phyloP scores from a whole-genome alignment of 2,888 invertebrate species.

The Galerucella nymphaeae region DNA sequence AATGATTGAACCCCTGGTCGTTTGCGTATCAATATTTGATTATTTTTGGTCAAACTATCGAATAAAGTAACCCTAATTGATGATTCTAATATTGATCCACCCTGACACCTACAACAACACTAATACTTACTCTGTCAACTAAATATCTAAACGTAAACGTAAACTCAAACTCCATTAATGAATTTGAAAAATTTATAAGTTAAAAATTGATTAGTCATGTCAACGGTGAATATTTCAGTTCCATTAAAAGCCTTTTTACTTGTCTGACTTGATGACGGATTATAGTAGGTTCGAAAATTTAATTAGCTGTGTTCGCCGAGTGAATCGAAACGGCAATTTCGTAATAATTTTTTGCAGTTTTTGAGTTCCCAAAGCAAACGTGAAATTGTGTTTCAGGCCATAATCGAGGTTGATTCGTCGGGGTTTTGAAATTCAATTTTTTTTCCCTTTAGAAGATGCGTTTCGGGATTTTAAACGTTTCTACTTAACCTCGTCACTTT shows the following conservation, averaged over 20 bases:
- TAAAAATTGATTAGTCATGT: constrained; percentile 17
- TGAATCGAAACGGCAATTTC: constrained; percentile 14
- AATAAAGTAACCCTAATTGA: neutral
- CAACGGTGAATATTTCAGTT: constrained; percentile 20
- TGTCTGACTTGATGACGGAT: constrained; percentile 33
- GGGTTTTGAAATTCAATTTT: constrained; percentile 9
- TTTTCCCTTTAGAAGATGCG: neutral
- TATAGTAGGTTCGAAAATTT: constrained; percentile 22
- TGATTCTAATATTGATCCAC: neutral
- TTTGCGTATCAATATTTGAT: neutral
- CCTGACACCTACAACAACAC: too few species aligned
- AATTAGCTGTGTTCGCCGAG: constrained; percentile 22
- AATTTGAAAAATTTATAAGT: constrained; percentile 1
- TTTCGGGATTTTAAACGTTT: neutral
- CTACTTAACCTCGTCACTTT: neutral
- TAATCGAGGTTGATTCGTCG: constrained; percentile 1
- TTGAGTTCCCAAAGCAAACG: neutral
- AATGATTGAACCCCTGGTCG: neutral
- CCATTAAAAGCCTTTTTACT: constrained; percentile 32
- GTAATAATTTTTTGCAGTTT: neutral
- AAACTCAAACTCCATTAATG: neutral
- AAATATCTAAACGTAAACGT: too few species aligned
- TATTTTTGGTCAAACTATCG: neutral
- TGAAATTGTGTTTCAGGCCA: constrained; percentile 2
- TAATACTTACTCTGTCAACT: too few species aligned